phyloP scores from a whole-genome alignment of 2,888 invertebrate species.

The Trachelus tabidus region DNA sequence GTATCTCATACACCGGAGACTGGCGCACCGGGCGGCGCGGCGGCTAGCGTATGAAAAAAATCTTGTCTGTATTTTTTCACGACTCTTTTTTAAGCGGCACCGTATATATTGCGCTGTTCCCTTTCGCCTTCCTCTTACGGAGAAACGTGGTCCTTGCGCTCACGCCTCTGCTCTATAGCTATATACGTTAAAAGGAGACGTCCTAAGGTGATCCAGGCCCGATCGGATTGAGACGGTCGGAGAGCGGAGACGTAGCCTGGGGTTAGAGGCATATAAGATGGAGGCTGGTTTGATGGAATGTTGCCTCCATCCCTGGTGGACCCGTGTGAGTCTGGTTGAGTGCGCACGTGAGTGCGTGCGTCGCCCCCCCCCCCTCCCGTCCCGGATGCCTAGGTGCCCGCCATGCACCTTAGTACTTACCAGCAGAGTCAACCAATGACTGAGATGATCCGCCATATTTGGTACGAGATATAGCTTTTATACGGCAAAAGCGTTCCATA shows the following conservation, averaged over 20 bases:
- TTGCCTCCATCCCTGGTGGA: constrained; percentile 51
- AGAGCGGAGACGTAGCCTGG: constrained; percentile 22
- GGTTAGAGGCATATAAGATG: constrained; percentile 57
- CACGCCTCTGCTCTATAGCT: constrained; percentile 5
- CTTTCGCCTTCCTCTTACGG: not conserved
- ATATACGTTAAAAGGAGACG: constrained; percentile 11
- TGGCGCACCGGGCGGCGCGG: not conserved
- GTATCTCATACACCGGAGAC: not conserved
- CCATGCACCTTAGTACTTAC: constrained; percentile 22
- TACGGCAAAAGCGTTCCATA: constrained; percentile 36
- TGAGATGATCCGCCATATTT: constrained; percentile 49
- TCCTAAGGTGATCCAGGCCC: constrained; percentile 16
- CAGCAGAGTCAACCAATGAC: constrained; percentile 31
- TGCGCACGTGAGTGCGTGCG: not conserved
- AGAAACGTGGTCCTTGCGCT: not conserved
- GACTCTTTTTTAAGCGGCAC: not conserved
- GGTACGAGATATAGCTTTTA: constrained; percentile 38
- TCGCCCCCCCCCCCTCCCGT: constrained; percentile 8
- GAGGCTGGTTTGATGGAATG: constrained; percentile 66
- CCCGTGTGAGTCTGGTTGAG: not conserved
- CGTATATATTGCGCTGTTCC: not conserved
- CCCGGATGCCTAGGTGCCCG: constrained; percentile 9
- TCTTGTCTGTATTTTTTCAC: constrained; percentile 21
- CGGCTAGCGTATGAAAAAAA: constrained; percentile 16
- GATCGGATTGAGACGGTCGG: constrained; percentile 21